phyloP scores from a whole-genome alignment of 2,888 invertebrate species.

The Zhuqinia jingwanae region DNA sequence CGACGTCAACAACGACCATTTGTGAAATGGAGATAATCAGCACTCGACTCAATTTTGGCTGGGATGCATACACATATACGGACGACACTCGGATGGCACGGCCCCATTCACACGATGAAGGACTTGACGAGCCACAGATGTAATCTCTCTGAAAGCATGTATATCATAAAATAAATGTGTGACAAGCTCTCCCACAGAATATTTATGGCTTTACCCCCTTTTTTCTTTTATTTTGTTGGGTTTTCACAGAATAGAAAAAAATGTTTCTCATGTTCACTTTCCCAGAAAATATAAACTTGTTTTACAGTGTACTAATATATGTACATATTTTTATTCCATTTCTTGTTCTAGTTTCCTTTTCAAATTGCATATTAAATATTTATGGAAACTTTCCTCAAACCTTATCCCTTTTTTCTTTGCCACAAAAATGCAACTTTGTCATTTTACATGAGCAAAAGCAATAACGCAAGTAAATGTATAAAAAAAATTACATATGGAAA shows the following conservation, averaged over 20 bases:
- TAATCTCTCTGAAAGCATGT: constrained; percentile 69
- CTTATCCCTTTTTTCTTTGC: background rate
- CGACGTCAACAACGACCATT: constrained; percentile 87
- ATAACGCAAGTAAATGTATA: constrained; percentile 17
- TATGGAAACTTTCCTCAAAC: constrained; percentile 36
- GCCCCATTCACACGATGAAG: constrained; percentile 85
- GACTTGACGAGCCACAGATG: constrained; percentile 70
- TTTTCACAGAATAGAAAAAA: background rate
- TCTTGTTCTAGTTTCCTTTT: constrained; percentile 52
- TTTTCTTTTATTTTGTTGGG: background rate
- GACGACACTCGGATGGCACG: constrained; percentile 88
- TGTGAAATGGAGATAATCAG: constrained; percentile 87
- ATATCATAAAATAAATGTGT: constrained; percentile 65
- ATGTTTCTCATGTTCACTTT: constrained; percentile 14
- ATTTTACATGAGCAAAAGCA: constrained; percentile 20
- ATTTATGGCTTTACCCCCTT: constrained; percentile 50
- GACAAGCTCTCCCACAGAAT: constrained; percentile 48
- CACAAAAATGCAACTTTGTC: constrained; percentile 11
- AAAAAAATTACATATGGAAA: constrained; percentile 37
- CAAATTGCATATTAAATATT: constrained; percentile 68
- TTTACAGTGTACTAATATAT: too few relatives aligned
- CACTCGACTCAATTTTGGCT: constrained; percentile 86
- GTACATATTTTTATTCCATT: constrained; percentile 24
- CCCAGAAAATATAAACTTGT: background rate
- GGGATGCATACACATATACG: constrained; percentile 87